These are phyloP conservation scores for Bembecia ichneumoniformis DNA, from an alignment of 2,888 invertebrate genomes.

Conservation along the genomic window DNA sequence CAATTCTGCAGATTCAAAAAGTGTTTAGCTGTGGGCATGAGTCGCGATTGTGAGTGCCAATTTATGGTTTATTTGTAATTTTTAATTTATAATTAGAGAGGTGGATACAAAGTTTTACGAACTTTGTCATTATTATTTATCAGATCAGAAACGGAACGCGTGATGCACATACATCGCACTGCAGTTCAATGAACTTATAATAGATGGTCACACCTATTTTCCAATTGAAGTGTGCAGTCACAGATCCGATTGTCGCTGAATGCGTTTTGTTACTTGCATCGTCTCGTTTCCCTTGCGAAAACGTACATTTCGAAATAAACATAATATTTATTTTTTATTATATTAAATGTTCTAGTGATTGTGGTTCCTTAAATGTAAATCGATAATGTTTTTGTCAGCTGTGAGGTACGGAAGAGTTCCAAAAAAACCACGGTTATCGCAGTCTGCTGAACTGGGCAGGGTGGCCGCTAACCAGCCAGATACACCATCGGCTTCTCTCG, in stretches of 20 bases:
- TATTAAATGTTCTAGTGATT: too few relatives aligned
- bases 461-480: background rate
- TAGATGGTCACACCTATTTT: slow-evolving; percentile 31
- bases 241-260: slow-evolving; percentile 13
- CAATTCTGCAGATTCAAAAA: slow-evolving; percentile 97
- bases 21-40: slow-evolving; percentile 97
- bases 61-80: too few relatives aligned
- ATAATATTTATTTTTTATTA: too few relatives aligned
- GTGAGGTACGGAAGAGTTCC: slow-evolving; percentile 97
- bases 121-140: background rate
- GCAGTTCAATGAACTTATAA: slow-evolving; percentile 21
- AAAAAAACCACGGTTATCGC: slow-evolving; percentile 85
- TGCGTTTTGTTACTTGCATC: slow-evolving; percentile 26
- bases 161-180: background rate
- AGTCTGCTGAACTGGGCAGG: slow-evolving; percentile 32
- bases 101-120: background rate
- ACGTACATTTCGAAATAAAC: background rate
- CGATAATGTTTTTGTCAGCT: slow-evolving; percentile 68
- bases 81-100: too few relatives aligned
- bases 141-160: background rate
- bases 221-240: slow-evolving; percentile 38
- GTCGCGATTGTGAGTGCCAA: slow-evolving; percentile 91
- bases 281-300: slow-evolving; percentile 7
- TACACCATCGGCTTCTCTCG: too few relatives aligned
- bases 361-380: too few relatives aligned